Base-by-base conservation (phyloP, 1,140 invertebrate species). In the Tetraneura akinire region DNA sequence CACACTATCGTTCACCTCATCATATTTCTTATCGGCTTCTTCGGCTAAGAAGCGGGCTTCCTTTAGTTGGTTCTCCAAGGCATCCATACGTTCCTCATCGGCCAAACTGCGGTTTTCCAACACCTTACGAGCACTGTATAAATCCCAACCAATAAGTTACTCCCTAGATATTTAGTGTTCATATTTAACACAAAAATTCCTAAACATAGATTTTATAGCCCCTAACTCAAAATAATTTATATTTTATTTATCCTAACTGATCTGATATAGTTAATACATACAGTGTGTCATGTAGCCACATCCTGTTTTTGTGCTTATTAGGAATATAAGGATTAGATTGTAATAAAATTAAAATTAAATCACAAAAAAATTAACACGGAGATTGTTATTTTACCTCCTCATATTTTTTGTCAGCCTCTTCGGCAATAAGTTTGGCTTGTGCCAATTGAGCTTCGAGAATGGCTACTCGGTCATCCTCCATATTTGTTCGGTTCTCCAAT, bases 21-120 rank as follows among this genome's bases (percentile, higher is more conserved):
- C 98, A 90, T 99, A 99, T 98, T 99, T 99, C 90, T 98, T 96
- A 91, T 99, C 98, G 86, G 98, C 98, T 89, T 99, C 98, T 89
- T 99, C 98, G 88, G 98, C 97, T 86, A 99, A 91, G 92, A 98
- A 97, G 87, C 97, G 93, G 87, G 98, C 97, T 88, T 99, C 98
- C 90, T 99, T 99, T 86, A 99, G 91, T 88, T 99, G 97, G 89
- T 95, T 96, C 88, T 99, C 98, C 86, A 99, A 91, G 86, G 94
- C 93, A 87, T 99, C 97, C 94, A 99, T 98, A 87, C 97, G 95
- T 90, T 99, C 98, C 88, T 99, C 98, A 93, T 99, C 98, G 85
- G 96, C 94, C 90, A 99, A 91, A 87, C 94, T 97, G 89, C 97
- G 95, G 91, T 98, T 98, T 91, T 99, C 98, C 90, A 99, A 94